These are phyloP conservation scores for Nemoura dubitans DNA, from an alignment of 2,888 invertebrate genomes.

Conservation along the genomic window DNA sequence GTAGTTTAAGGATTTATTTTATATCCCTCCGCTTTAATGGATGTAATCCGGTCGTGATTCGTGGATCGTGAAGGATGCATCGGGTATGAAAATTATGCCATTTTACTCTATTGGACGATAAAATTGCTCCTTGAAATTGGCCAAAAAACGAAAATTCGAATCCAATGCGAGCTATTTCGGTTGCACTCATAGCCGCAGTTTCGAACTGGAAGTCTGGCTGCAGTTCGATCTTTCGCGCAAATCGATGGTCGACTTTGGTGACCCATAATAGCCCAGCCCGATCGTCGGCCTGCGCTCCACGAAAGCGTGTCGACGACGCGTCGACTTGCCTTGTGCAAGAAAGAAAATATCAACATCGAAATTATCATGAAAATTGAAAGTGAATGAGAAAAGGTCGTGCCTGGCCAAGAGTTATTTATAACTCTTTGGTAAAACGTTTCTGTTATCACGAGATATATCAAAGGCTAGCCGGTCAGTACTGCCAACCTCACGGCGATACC, in stretches of 20 bases:
- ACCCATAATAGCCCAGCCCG: neutral
- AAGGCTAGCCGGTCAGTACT: neutral
- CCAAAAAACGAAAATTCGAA: neutral
- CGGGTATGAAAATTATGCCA: neutral
- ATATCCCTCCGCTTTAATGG: neutral
- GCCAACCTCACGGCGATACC: neutral
- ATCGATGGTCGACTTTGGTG: conserved; percentile 3
- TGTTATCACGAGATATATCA: conserved; percentile 15
- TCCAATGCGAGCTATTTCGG: neutral
- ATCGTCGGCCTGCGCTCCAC: neutral
- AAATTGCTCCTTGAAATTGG: neutral
- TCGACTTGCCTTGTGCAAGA: neutral
- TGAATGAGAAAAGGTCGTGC: conserved; percentile 32
- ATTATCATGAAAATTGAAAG: conserved; percentile 33
- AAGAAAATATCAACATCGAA: conserved; percentile 13
- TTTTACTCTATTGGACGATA: neutral
- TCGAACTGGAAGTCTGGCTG: neutral
- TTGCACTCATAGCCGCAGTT: neutral
- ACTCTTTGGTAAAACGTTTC: neutral
- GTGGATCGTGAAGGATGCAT: conserved; percentile 1
- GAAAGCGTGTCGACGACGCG: neutral
- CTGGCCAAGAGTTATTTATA: neutral
- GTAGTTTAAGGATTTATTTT: neutral
- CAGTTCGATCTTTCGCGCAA: neutral
- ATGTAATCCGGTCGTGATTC: neutral